Base-by-base conservation (phyloP, 2,797 vertebrate genomes). In the Acomys russatus region DNA sequence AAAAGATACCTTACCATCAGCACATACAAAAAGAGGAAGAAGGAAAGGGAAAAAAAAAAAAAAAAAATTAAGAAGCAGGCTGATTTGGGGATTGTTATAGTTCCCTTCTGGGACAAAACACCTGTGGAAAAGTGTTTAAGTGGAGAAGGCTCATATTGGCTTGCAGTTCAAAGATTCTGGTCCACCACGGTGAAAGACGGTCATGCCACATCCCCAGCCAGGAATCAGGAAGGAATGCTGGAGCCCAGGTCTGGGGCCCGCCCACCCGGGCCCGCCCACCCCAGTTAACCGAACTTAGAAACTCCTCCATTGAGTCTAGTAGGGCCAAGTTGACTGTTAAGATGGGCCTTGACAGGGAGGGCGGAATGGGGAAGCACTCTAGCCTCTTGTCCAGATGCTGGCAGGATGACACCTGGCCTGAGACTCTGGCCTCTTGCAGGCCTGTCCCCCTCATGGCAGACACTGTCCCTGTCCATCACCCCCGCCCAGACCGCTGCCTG, bases 401-500 rank as follows among this genome's bases (percentile, higher is more conserved):
- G 63, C 17, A 4, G 73, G 73, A 14, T 0, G 1, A 35, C 20
- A n/a, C 1, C 9, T 3, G 4, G 77, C 33, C 95, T 97, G 90
- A 97, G 79, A 49, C 78, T 73, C 85, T 6, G 91, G 91, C 51
- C n/a, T 63, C 94, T 87, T 44, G 33, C 94, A 99, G 99, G 99
- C 77, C 96, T 99, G 97, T 97, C 98, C 0, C 98, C 99, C 3
- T 99, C 99, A 0, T 97, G 99, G 96, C 99, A 99, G 97, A 98
- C 98, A 28, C 98, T 99, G 95, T 99, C 99, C 82, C 98, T 99
- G 95, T 99, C 99, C 23, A 98, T 99, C 98, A 99, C 98, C 2
- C 99, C 99, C 0, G 99, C 99, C 14, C 99, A 99, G 98, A 99
- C 99, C 0, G 99, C 99, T 1, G 98, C 99, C 0, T 99, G 99